These are phyloP conservation scores for Meda fulgida DNA, from an alignment of 2,797 vertebrate genomes.

Conservation along the genomic window DNA sequence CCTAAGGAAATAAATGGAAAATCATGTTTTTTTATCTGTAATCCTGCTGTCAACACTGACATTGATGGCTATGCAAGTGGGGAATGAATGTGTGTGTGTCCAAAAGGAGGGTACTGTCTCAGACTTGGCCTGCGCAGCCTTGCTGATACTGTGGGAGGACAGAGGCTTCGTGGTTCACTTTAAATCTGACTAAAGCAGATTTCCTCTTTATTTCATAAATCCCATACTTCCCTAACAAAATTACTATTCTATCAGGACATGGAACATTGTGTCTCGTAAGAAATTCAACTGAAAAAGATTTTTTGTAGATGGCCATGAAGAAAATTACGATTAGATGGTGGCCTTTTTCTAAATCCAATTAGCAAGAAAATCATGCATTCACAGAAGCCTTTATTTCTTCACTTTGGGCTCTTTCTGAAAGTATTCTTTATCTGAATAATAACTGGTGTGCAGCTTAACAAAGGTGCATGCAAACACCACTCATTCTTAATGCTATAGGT, in stretches of 20 bases:
- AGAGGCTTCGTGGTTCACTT: slow-evolving; percentile 30
- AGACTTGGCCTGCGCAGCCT: slow-evolving; percentile 7
- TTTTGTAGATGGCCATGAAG: not conserved
- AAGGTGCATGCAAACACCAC: not conserved
- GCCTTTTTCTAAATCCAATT: not conserved
- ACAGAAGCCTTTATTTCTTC: not conserved
- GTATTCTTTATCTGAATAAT: not conserved
- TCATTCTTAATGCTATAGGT: not conserved
- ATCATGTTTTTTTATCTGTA: slow-evolving; percentile 53
- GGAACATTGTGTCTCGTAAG: not conserved
- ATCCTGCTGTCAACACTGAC: slow-evolving; percentile 44
- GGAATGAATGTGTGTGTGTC: slow-evolving; percentile 14
- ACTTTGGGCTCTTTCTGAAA: not conserved
- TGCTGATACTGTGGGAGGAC: slow-evolving; percentile 37
- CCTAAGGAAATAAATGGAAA: slow-evolving; percentile 61
- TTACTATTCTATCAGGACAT: not conserved
- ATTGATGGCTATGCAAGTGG: slow-evolving; percentile 35
- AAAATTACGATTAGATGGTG: not conserved
- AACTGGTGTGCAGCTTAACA: slow-evolving; percentile 9
- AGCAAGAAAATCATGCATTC: not conserved
- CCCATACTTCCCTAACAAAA: slow-evolving; percentile 3
- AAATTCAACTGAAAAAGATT: not conserved
- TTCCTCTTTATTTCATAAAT: slow-evolving; percentile 34
- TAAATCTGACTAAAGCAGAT: slow-evolving; percentile 38
- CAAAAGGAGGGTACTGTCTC: slow-evolving; percentile 19